These are phyloP conservation scores for Helostoma temminkii DNA, from an alignment of 2,797 vertebrate species.

Conservation along the genomic window DNA sequence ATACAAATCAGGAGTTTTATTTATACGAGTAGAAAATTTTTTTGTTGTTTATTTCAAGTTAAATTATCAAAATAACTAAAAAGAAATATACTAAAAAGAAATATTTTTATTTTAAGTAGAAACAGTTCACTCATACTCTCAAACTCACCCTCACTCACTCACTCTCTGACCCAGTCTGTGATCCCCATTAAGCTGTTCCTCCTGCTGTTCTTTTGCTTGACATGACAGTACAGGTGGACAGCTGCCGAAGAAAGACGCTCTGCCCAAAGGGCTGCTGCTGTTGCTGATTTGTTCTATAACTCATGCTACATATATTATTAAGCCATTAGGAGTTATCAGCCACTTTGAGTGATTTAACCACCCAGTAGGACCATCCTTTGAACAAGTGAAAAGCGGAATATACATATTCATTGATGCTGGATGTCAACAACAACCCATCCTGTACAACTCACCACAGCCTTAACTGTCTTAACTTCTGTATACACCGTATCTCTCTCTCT, in stretches of 20 bases:
- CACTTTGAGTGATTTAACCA: slow-evolving; percentile 80
- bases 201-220: slow-evolving; percentile 37
- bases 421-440: too few species aligned
- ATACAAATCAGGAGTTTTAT: too few species aligned
- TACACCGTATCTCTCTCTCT: slow-evolving; percentile 38
- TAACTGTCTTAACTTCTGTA: too few species aligned
- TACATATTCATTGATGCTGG: slow-evolving; percentile 77
- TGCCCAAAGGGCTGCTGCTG: slow-evolving; percentile 31
- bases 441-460: too few species aligned
- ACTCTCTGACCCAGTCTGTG: neutral
- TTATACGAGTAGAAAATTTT: too few species aligned
- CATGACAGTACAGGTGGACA: slow-evolving; percentile 61
- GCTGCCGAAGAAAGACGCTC: slow-evolving; percentile 18
- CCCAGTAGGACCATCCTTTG: slow-evolving; percentile 70
- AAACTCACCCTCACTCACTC: neutral
- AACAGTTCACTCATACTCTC: neutral
- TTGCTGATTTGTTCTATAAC: slow-evolving; percentile 53
- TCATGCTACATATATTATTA: slow-evolving; percentile 81
- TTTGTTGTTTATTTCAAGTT: neutral
- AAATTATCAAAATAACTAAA: neutral
- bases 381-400: slow-evolving; percentile 68
- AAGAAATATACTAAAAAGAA: too few species aligned
- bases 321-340: slow-evolving; percentile 83
- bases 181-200: slow-evolving; percentile 18
- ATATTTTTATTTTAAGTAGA: neutral